Conservation (phyloP, 2,797 vertebrate species). For the Ptychadena robeensis region DNA sequence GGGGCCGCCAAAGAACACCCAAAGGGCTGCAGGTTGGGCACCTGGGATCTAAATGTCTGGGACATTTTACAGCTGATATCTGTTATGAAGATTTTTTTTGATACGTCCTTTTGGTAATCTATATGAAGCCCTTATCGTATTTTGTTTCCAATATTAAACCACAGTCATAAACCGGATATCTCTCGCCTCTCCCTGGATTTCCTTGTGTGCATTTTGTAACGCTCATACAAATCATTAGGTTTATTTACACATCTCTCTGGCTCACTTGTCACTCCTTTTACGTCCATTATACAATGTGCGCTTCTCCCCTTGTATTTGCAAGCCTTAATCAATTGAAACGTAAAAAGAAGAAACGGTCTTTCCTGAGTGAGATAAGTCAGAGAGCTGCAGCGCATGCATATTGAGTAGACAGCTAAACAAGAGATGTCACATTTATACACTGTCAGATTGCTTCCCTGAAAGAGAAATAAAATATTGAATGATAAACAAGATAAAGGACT, state of each 20-base stretch:
- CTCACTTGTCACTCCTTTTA: neutral
- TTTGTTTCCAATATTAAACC: neutral
- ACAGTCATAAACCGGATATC: too few relatives aligned
- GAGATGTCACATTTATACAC: constrained; percentile 27
- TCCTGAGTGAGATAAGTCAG: neutral
- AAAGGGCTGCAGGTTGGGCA: too few relatives aligned
- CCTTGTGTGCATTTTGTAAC: neutral
- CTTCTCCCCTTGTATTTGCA: neutral
- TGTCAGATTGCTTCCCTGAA: constrained; percentile 2
- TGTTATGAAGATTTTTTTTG: neutral
- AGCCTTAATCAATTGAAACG: neutral
- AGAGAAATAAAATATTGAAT: constrained; percentile 36
- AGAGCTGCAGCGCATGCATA: constrained; percentile 24
- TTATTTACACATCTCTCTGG: neutral
- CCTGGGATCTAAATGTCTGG: too few relatives aligned
- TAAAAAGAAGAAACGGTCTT: constrained; percentile 20
- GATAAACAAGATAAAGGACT: constrained; percentile 38
- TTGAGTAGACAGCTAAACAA: constrained; percentile 37
- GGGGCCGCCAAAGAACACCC: too few relatives aligned
- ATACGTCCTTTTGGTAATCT: neutral
- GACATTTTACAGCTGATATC: neutral
- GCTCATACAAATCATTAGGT: neutral
- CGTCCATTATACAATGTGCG: neutral
- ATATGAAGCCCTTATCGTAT: neutral
- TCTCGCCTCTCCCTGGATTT: neutral